Evolutionary conservation across 2,888 invertebrate genomes (phyloP), one percentile per base, ranked within the genome.

Genomic region (Polymixis flavicincta): DNA sequence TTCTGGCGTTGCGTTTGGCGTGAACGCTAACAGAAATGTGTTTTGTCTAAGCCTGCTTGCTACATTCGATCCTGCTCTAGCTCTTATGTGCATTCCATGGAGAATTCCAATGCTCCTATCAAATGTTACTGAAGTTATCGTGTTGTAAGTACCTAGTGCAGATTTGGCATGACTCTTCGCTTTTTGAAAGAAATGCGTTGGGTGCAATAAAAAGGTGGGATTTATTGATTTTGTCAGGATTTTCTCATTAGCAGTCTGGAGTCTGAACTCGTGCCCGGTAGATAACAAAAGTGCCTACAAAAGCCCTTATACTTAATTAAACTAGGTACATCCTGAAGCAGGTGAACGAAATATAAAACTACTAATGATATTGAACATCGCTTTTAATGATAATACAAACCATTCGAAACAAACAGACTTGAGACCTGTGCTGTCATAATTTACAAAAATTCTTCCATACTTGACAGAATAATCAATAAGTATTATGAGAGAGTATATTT

Each of bases 401-500:
- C 25, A 61, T 71, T 76, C n/a, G 8, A 52, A 57, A n/a, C 14
- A 71, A 67, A 37, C 54, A 3, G 19, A 69, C 52, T 50, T 76
- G 48, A 75, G 64, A 69, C 52, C 54, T 70, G 54, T 73, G 64
- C 63, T 55, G 32, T 50, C 19, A 22, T 57, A 52, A 57, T 76
- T 79, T 54, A 59, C 45, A 63, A 69, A 67, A 54, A 55, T 9
- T 45, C 37, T 48, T 59, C 2, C 6, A 2, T 37, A 32, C 8
- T 77, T 48, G 14, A 59, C 17, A 54, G n/a, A 28, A 22, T 45
- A 9, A 32, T n/a, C 25, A 48, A 28, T 25, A 37, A 17, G 22
- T 45, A 22, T 74, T 82, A 93, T 13, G 92, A 90, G 8, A 94
- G 81, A 52, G 92, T 89, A 80, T 88, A 90, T 89, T 94, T 95